phyloP scores from a whole-genome alignment of 1,140 invertebrate species.

The Orussus abietinus region DNA sequence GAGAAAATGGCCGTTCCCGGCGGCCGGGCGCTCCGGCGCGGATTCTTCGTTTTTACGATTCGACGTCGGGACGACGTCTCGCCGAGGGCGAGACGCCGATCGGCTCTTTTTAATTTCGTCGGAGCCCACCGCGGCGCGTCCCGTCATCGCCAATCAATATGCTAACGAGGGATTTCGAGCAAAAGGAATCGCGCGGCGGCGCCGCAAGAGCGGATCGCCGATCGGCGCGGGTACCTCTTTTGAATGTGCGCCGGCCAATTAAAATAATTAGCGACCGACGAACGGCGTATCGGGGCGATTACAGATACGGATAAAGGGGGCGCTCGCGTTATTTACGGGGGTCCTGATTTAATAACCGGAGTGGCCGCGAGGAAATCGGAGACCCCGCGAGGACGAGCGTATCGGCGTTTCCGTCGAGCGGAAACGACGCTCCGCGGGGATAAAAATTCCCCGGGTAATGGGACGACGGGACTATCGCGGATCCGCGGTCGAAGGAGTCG shows the following conservation, averaged over 20 bases:
- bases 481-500: too few relatives aligned
- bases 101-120: constrained; percentile 37
- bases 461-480: too few relatives aligned
- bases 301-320: constrained; percentile 36
- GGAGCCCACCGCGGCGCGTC: constrained; percentile 29
- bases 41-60: too few relatives aligned
- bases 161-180: constrained; percentile 45
- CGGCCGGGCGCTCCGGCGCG: too few relatives aligned
- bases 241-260: constrained; percentile 48
- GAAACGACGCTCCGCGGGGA: too few relatives aligned
- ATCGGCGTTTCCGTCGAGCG: too few relatives aligned
- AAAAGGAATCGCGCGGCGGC: constrained; percentile 15
- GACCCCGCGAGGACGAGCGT: too few relatives aligned
- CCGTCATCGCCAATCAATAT: constrained; percentile 54
- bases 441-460: too few relatives aligned
- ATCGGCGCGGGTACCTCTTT: constrained; percentile 30
- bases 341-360: constrained; percentile 46
- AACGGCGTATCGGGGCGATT: constrained; percentile 37
- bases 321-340: constrained; percentile 37
- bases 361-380: too few relatives aligned
- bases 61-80: too few relatives aligned
- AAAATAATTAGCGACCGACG: constrained; percentile 50
- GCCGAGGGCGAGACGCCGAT: too few relatives aligned
- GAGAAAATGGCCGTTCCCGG: not conserved
- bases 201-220: constrained; percentile 26